Conservation (phyloP, 2,888 invertebrate species). For the Digitonthophagus gazella region DNA sequence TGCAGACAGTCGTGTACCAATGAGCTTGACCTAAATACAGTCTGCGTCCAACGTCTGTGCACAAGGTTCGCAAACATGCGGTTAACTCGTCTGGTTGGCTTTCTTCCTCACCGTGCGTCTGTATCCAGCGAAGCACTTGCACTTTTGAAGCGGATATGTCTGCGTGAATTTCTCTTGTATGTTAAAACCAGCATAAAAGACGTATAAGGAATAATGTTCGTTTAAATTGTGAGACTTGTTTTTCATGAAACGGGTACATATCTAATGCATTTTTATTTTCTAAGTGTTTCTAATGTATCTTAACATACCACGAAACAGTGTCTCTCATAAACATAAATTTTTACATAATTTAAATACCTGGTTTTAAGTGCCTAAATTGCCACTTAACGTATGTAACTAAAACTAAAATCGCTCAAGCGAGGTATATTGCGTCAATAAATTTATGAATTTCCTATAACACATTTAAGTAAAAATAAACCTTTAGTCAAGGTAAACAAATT, state of each 20-base stretch:
- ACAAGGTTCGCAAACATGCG: constrained; percentile 5
- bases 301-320: not conserved
- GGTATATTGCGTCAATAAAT: not conserved
- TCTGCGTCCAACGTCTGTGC: not conserved
- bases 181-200: no score
- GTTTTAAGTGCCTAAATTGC: not conserved
- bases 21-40: constrained; percentile 14
- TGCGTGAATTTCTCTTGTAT: not conserved
- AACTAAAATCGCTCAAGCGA: not conserved
- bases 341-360: not conserved
- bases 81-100: not conserved
- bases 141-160: not conserved
- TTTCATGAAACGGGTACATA: no score
- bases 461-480: not conserved
- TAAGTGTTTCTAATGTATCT: no score
- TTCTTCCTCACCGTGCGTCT: constrained; percentile 5
- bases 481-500: not conserved
- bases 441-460: not conserved
- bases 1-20: constrained; percentile 3
- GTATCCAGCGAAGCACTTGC: not conserved
- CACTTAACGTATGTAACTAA: not conserved
- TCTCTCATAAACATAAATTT: not conserved
- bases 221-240: not conserved
- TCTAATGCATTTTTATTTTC: no score
- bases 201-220: no score